These are phyloP conservation scores for Bilobella aurantiaca DNA, from an alignment of 1,140 invertebrate genomes.

Conservation along the genomic window DNA sequence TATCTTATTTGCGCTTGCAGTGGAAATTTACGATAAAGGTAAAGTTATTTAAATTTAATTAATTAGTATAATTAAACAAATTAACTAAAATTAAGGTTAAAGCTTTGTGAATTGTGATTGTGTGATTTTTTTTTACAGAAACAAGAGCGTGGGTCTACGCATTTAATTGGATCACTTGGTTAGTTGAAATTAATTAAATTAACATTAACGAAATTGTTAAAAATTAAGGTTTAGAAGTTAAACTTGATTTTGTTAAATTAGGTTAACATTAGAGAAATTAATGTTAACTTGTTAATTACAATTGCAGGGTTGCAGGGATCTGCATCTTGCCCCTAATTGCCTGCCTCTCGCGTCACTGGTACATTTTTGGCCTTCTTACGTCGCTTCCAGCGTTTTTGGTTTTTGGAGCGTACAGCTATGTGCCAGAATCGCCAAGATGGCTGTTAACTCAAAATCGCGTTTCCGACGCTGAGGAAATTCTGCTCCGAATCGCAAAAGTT, in stretches of 20 bases:
- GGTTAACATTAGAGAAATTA: too few species aligned
- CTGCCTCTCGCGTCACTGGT: constrained; percentile 27
- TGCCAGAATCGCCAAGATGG: constrained; percentile 47
- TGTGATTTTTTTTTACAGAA: too few species aligned
- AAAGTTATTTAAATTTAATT: too few species aligned
- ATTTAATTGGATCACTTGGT: constrained; percentile 16
- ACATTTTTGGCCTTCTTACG: constrained; percentile 22
- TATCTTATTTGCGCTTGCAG: constrained; percentile 10
- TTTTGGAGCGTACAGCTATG: constrained; percentile 29
- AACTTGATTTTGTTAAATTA: too few species aligned
- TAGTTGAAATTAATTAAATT: too few species aligned
- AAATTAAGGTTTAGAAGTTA: too few species aligned
- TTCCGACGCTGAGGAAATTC: constrained; percentile 42
- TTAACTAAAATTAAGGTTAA: too few species aligned
- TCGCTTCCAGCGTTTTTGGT: constrained; percentile 20
- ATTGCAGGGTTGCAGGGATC: constrained; percentile 29
- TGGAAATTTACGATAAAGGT: constrained; percentile 21
- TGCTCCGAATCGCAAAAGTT: constrained; percentile 32
- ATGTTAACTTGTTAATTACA: too few species aligned
- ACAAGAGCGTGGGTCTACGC: constrained; percentile 9
- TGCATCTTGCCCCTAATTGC: constrained; percentile 21
- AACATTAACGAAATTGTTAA: constrained; percentile 24
- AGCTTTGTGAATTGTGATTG: too few species aligned
- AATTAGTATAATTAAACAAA: too few species aligned
- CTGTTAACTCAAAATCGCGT: constrained; percentile 41